Evolutionary conservation across 2,888 invertebrate genomes (phyloP), one percentile per base, ranked within the genome.

Genomic region (Eupeodes latifasciatus): DNA sequence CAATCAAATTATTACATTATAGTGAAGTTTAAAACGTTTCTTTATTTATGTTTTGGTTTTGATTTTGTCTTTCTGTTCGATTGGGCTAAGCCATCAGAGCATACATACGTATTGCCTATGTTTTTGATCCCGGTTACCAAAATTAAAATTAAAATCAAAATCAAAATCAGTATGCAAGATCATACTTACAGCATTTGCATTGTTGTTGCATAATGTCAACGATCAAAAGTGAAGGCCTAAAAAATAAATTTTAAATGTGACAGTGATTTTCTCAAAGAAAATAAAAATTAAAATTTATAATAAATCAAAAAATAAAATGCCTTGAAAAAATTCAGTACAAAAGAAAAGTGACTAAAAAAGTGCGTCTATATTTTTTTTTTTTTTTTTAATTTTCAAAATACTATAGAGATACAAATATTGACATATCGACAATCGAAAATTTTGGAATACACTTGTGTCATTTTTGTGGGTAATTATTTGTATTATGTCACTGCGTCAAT

Each of bases 131-230:
- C 87, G 86, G 67, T 74, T 57, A 69, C 79, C 51, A 69, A 75
- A 51, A 84, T 14, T 10, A 34, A 27, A 19, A 19, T 19, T 19
- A 1, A 19, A n/a, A n/a, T n/a, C n/a, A n/a, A 19, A 19, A 19
- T 19, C 19, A 5, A 44, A 62, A 71, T 83, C 80, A 83, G 67
- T 87, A 87, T 87, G 87, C 87, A 77, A 67, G 61, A 77, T 62
- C 67, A 57, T n/a, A 69, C 77, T 49, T 61, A 19, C 12, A 62
- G 47, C 64, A 81, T 87, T 84, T 74, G 77, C 61, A 80, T 77
- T 85, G 51, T 55, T 74, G 76, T 87, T 84, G 80, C 84, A 87
- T 84, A 87, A 87, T 77, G 72, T 80, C 79, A 71, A 44, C 87
- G 72, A 80, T 83, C 76, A 71, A 74, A 77, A 84, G 84, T 81